Evolutionary conservation across 2,888 invertebrate genomes (phyloP).

Genomic region (Merodon equestris): DNA sequence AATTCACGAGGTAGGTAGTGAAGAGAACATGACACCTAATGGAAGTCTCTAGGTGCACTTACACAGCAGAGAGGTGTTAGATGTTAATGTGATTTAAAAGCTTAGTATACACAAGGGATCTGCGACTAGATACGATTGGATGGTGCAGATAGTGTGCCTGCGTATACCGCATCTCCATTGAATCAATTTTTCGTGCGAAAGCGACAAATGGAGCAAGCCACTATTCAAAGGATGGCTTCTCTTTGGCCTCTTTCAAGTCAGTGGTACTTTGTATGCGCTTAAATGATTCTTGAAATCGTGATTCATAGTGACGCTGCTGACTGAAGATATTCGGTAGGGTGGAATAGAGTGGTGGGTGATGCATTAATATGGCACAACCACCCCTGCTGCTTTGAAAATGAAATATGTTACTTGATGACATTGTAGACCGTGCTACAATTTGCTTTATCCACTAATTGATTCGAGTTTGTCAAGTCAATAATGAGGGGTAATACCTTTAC

Average conservation of each 20-base stretch:
- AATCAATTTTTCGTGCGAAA: constrained; percentile 37
- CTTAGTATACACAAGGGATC: constrained; percentile 55
- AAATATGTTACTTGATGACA: too few species aligned
- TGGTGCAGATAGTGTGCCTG: constrained; percentile 19
- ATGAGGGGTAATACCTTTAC: too few species aligned
- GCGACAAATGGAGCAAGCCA: constrained; percentile 39
- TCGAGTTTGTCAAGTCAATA: too few species aligned
- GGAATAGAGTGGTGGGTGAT: too few species aligned
- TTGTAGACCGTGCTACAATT: too few species aligned
- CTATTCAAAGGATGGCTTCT: constrained; percentile 35
- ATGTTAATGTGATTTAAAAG: constrained; percentile 68
- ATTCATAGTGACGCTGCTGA: too few species aligned
- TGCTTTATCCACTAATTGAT: too few species aligned
- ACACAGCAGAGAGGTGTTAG: constrained; percentile 62
- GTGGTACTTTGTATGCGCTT: constrained; percentile 49
- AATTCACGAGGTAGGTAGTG: constrained; percentile 62
- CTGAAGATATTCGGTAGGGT: too few species aligned
- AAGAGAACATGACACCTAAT: constrained; percentile 66
- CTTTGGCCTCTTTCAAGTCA: constrained; percentile 51
- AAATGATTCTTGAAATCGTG: constrained; percentile 51
- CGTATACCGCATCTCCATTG: background rate
- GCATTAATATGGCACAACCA: too few species aligned
- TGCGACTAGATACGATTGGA: constrained; percentile 1
- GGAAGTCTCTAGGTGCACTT: constrained; percentile 63
- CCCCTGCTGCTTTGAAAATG: too few species aligned